phyloP scores from a whole-genome alignment of 2,113 vertebrate genomes.

The Syngnathus floridae region DNA sequence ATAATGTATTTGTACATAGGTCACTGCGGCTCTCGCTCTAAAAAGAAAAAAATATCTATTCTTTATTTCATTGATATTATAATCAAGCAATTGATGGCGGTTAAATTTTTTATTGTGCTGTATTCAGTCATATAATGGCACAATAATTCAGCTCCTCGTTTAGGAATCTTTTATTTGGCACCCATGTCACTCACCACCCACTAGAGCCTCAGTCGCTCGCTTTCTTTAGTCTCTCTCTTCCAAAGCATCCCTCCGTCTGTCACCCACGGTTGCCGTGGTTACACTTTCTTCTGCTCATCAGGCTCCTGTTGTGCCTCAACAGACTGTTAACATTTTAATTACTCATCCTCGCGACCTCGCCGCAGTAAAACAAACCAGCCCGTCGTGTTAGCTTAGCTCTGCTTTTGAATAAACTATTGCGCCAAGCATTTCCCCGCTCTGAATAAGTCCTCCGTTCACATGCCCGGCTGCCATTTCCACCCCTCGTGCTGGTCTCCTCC shows the following conservation, averaged over 20 bases:
- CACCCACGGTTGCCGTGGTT: slow-evolving; percentile 56
- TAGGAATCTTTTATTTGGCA: background rate
- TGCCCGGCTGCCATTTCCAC: slow-evolving; percentile 24
- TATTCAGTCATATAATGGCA: background rate
- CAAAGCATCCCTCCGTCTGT: slow-evolving; percentile 41
- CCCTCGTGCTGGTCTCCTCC: background rate
- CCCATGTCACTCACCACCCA: slow-evolving; percentile 2
- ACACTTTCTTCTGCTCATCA: slow-evolving; percentile 63
- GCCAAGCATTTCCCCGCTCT: background rate
- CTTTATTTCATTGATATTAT: no score
- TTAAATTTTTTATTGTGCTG: no score
- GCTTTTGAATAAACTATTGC: background rate
- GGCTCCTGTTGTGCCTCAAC: slow-evolving; percentile 59
- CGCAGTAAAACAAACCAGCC: background rate
- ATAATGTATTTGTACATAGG: no score
- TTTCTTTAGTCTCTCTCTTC: background rate
- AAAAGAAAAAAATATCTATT: no score
- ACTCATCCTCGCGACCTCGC: slow-evolving; percentile 52
- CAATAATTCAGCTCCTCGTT: background rate
- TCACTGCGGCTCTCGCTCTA: no score
- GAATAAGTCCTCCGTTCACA: slow-evolving; percentile 21
- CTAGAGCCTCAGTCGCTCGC: background rate
- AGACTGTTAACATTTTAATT: slow-evolving; percentile 67
- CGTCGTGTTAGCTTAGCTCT: background rate
- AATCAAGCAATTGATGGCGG: background rate